phyloP scores from a whole-genome alignment of 37 sponge, comb jelly and placozoan genomes.

The Beroe forskalii region DNA sequence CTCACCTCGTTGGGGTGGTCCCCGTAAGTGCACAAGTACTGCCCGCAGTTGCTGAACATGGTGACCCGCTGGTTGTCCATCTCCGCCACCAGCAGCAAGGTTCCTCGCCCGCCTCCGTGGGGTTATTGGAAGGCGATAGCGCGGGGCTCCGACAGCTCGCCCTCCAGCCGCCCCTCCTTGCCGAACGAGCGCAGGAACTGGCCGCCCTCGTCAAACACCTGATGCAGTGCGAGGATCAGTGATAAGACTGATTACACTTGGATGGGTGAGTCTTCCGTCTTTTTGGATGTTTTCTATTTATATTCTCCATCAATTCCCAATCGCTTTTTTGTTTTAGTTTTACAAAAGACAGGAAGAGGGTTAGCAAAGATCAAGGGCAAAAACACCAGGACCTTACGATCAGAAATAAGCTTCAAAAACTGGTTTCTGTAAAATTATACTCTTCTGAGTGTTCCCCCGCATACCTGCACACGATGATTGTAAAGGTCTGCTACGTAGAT shows the following conservation, averaged over 20 bases:
- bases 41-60: conserved; percentile 45
- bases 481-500: conserved; percentile 55
- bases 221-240: too few relatives aligned
- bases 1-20: background rate
- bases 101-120: background rate
- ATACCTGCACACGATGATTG: conserved; percentile 52
- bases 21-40: conserved; percentile 59
- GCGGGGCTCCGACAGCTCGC: conserved; percentile 53
- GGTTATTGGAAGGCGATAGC: conserved; percentile 43
- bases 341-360: too few relatives aligned
- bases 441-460: too few relatives aligned
- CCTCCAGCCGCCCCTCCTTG: conserved; percentile 58
- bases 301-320: too few relatives aligned
- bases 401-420: too few relatives aligned
- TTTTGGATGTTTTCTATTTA: too few relatives aligned
- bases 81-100: conserved; percentile 55
- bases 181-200: conserved; percentile 30
- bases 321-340: too few relatives aligned
- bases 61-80: conserved; percentile 57
- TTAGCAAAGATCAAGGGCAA: too few relatives aligned
- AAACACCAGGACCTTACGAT: too few relatives aligned
- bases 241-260: too few relatives aligned
- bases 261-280: too few relatives aligned
- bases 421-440: too few relatives aligned
- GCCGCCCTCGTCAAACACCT: conserved; percentile 54